Evolutionary conservation across 2,797 vertebrate genomes (phyloP), one percentile per base, ranked within the genome.

Genomic region (Remorina albescens): DNA sequence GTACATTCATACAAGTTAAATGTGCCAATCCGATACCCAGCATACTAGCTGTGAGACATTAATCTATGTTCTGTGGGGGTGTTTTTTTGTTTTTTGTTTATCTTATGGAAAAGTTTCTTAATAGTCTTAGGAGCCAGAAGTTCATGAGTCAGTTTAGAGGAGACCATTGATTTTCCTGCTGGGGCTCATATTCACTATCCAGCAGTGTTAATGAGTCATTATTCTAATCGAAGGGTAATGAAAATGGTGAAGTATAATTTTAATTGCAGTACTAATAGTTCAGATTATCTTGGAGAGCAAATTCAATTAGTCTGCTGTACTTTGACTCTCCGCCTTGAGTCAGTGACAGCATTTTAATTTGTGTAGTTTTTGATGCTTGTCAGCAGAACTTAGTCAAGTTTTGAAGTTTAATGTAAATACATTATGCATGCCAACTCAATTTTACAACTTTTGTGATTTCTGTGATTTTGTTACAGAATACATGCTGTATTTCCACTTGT

Each of bases 221-320:
- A 85, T 82, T 85, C 80, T 82, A 85, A 87, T 85, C 56, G 21
- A 65, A 78, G 66, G 76, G 41, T 82, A 79, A 86, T 88, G 82
- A 80, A 60, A 66, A 74, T 71, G 47, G 55, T 66, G 16, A 75
- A 82, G 77, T 86, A 47, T 74, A 69, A 42, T 57, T 84, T 85
- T 74, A 81, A 86, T 82, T 79, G 74, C 74, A 72, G 37, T 71
- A 72, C 60, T 66, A 62, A 74, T 68, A 9, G 23, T 57, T 50
- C 54, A 70, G 62, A 80, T 83, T 67, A 84, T 85, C 62, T 74
- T 57, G 16, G 50, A 76, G 67, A 72, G 70, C 62, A 82, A 62
- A 83, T 84, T 73, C 54, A 77, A 82, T 87, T 76, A 88, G 68
- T 39, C 44, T 79, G 68, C 71, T 86, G 74, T 82, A 82, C 66